These are phyloP conservation scores for Drosophila bunnanda DNA, from an alignment of 2,888 invertebrate species.

Conservation along the genomic window DNA sequence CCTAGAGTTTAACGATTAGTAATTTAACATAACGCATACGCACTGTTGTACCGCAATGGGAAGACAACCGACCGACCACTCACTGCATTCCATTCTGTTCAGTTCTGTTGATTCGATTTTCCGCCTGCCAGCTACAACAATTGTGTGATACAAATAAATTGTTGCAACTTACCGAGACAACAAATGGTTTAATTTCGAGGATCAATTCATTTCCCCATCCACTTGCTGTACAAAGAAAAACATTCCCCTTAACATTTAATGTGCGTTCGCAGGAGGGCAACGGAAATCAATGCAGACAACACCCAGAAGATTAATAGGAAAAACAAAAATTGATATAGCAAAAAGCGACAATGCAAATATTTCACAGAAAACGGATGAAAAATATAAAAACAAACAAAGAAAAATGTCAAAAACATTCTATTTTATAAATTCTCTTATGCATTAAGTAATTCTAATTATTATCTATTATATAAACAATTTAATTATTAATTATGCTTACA, in stretches of 20 bases:
- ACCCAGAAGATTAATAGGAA: slow-evolving; percentile 22
- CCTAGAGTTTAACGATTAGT: slow-evolving; percentile 56
- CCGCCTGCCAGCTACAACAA: slow-evolving; percentile 61
- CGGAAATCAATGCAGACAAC: background rate
- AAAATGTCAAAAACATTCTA: slow-evolving; percentile 58
- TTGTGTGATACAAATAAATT: slow-evolving; percentile 75
- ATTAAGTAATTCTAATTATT: slow-evolving; percentile 80
- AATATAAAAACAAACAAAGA: slow-evolving; percentile 19
- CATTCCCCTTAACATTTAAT: slow-evolving; percentile 34
- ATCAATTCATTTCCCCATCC: slow-evolving; percentile 34
- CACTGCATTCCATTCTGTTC: slow-evolving; percentile 49
- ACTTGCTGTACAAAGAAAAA: slow-evolving; percentile 62
- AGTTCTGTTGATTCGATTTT: slow-evolving; percentile 18
- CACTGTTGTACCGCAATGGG: slow-evolving; percentile 73
- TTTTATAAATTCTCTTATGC: slow-evolving; percentile 77
- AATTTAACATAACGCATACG: slow-evolving; percentile 71
- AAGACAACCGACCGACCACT: slow-evolving; percentile 29
- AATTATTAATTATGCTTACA: slow-evolving; percentile 79
- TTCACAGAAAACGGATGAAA: slow-evolving; percentile 16
- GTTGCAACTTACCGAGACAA: slow-evolving; percentile 60
- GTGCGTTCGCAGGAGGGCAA: slow-evolving; percentile 20
- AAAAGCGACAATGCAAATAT: slow-evolving; percentile 32
- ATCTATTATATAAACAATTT: slow-evolving; percentile 81
- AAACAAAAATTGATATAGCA: slow-evolving; percentile 20
- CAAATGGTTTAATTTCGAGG: slow-evolving; percentile 52